These are phyloP conservation scores for Numida meleagris DNA, from an alignment of 2,113 vertebrate genomes.

Conservation along the genomic window DNA sequence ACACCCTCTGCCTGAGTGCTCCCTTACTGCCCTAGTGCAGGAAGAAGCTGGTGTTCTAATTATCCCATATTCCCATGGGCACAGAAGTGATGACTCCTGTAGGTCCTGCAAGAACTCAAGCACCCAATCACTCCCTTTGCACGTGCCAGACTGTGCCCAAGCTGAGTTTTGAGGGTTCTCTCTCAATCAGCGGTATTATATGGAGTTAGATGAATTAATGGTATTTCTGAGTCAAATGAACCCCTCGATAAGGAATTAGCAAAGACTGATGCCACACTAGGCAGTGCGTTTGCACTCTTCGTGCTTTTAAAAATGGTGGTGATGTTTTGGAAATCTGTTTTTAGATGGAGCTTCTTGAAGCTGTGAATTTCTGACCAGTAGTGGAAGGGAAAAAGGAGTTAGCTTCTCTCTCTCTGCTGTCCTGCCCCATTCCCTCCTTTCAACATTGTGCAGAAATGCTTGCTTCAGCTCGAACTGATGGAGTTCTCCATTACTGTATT, in stretches of 20 bases:
- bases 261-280: background rate
- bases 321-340: background rate
- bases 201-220: constrained; percentile 1
- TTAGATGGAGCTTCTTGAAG: background rate
- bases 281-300: background rate
- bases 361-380: background rate
- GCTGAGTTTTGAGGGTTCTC: background rate
- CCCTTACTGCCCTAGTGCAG: background rate
- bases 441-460: background rate
- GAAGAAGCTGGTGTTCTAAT: background rate
- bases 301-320: background rate
- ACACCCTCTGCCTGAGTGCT: background rate
- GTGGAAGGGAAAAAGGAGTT: background rate
- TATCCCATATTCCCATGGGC: background rate
- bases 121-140: background rate
- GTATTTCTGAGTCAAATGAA: constrained; percentile 1
- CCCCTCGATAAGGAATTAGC: background rate
- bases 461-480: background rate
- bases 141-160: background rate
- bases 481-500: background rate
- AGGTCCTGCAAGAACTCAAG: background rate
- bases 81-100: background rate
- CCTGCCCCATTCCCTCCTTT: background rate
- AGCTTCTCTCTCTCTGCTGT: background rate
- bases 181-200: background rate